These are phyloP conservation scores for Diarsia brunnea DNA, from an alignment of 2,888 invertebrate species.

Conservation along the genomic window DNA sequence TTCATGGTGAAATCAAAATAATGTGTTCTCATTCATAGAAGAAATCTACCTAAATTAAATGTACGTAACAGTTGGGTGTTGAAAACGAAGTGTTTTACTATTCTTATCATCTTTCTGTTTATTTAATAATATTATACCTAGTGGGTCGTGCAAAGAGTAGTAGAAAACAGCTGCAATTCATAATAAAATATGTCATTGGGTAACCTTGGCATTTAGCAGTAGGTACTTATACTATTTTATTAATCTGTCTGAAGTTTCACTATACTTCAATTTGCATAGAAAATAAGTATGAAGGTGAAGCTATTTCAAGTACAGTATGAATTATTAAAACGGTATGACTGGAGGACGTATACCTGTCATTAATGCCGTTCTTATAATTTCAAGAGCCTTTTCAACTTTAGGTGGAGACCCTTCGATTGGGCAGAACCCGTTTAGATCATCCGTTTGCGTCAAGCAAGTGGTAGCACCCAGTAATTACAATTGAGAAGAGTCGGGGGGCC, in stretches of 20 bases:
- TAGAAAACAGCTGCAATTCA: not conserved
- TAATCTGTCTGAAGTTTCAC: slow-evolving; percentile 21
- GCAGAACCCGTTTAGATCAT: too few relatives aligned
- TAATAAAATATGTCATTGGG: not conserved
- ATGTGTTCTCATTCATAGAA: not conserved
- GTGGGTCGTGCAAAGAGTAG: too few relatives aligned
- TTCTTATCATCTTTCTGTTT: not conserved
- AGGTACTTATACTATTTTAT: too few relatives aligned
- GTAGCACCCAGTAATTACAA: too few relatives aligned
- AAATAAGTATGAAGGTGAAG: slow-evolving; percentile 13
- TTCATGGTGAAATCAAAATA: not conserved
- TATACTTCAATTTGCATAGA: slow-evolving; percentile 32
- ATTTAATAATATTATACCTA: not conserved
- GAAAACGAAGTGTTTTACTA: not conserved
- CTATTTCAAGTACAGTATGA: slow-evolving; percentile 12
- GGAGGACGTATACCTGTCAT: not conserved
- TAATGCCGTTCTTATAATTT: not conserved
- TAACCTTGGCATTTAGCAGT: slow-evolving; percentile 11
- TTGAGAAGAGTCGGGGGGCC: not conserved
- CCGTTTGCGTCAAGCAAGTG: too few relatives aligned
- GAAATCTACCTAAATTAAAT: not conserved
- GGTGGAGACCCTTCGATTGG: not conserved
- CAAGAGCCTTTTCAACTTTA: not conserved
- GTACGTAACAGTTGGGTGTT: not conserved
- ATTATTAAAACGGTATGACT: not conserved